Conservation (phyloP, 1,140 invertebrate species). For the Diachasma alloeum region DNA sequence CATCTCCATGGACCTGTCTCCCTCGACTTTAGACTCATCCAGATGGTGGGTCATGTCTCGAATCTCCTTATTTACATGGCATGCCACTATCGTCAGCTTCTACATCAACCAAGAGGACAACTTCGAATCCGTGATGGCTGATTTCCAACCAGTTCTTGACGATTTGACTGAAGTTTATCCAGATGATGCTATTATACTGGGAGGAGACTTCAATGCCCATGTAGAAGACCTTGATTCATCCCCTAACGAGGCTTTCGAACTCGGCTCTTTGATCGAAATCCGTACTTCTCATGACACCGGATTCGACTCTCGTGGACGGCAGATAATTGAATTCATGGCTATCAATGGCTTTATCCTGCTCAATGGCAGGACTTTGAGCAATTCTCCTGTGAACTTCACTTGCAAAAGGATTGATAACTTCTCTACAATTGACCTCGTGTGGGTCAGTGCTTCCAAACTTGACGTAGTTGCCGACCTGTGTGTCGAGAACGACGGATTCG, state of each 20-base stretch:
- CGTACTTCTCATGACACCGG: conserved; percentile 14
- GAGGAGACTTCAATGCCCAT: too few species aligned
- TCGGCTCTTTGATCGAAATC: neutral
- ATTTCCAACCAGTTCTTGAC: neutral
- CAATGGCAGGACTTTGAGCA: too few species aligned
- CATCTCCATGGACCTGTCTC: too few species aligned
- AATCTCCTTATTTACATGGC: too few species aligned
- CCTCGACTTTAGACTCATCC: too few species aligned
- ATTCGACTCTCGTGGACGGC: conserved; percentile 2
- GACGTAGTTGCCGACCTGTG: neutral
- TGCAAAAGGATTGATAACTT: neutral
- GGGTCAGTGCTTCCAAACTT: neutral
- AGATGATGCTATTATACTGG: neutral
- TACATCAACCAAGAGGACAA: too few species aligned
- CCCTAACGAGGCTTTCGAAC: neutral
- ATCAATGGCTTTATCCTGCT: conserved; percentile 24
- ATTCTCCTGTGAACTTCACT: conserved; percentile 2
- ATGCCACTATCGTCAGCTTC: too few species aligned
- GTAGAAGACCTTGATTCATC: neutral
- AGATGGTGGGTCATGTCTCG: too few species aligned
- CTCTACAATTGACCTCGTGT: conserved; percentile 24
- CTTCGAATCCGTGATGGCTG: too few species aligned
- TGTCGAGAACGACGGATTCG: neutral
- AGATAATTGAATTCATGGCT: conserved; percentile 23
- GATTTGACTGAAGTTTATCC: neutral